These are phyloP conservation scores for Uloborus diversus DNA, from an alignment of 1,140 invertebrate genomes.

Conservation along the genomic window DNA sequence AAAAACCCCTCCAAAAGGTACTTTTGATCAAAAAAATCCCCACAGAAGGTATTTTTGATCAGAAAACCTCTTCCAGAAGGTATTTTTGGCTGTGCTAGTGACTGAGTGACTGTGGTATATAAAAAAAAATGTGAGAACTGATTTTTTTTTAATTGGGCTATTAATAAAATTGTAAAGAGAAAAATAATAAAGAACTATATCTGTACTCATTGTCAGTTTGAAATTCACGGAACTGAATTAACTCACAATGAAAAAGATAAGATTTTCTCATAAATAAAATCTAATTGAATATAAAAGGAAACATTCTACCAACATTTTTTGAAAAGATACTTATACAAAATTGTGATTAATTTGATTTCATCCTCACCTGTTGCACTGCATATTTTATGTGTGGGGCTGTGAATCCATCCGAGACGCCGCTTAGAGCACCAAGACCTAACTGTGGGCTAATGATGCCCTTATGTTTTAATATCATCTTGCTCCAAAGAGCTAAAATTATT, in stretches of 20 bases:
- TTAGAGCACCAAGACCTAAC: constrained; percentile 75
- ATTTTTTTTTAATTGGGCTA: too few relatives aligned
- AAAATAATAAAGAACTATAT: neutral
- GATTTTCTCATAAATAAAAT: neutral
- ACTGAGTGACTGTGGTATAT: too few relatives aligned
- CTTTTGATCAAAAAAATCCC: too few relatives aligned
- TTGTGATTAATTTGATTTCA: neutral
- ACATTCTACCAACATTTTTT: neutral
- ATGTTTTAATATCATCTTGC: constrained; percentile 65
- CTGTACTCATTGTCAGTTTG: too few relatives aligned
- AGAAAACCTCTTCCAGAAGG: too few relatives aligned
- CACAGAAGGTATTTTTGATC: too few relatives aligned
- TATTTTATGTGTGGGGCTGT: constrained; percentile 78
- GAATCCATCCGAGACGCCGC: constrained; percentile 89
- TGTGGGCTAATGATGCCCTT: constrained; percentile 74
- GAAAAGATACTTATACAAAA: neutral
- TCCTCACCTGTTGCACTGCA: constrained; percentile 66
- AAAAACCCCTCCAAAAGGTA: too few relatives aligned
- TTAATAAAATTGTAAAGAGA: too few relatives aligned
- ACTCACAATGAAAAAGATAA: neutral
- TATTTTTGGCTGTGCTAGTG: too few relatives aligned
- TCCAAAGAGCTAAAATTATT: constrained; percentile 66
- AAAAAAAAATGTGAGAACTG: too few relatives aligned
- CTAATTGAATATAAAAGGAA: neutral
- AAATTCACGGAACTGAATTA: neutral